A percentile compares a stretch with the other conserved stretches of the same genome.
These are phyloP conservation scores for Rhinoderma darwinii DNA, from an alignment of 2,113 vertebrate genomes.

Conservation along the genomic window DNA sequence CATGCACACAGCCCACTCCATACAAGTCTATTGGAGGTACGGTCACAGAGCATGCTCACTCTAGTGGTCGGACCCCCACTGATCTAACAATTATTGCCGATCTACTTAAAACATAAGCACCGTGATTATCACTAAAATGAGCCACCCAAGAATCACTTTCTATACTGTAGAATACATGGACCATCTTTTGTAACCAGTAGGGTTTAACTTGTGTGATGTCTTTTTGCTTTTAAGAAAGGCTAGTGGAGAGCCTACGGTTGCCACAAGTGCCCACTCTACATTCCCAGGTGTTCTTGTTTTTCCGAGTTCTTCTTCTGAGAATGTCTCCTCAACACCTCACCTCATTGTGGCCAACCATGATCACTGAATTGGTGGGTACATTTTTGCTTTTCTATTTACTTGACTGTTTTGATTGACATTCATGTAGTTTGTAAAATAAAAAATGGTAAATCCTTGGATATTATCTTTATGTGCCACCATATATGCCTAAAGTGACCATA, in stretches of 20 bases:
- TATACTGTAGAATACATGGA: neutral
- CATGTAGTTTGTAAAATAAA: no score
- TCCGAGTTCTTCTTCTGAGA: constrained; percentile 95
- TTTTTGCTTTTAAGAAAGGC: constrained; percentile 84
- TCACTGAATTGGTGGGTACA: constrained; percentile 92
- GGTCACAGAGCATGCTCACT: no score
- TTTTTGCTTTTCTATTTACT: neutral
- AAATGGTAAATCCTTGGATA: no score
- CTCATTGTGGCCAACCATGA: constrained; percentile 98
- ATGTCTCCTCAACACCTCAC: constrained; percentile 98
- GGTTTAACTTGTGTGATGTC: neutral
- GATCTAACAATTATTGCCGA: no score
- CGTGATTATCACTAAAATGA: no score
- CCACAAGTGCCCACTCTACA: constrained; percentile 98
- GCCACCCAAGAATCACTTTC: neutral
- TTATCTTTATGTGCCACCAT: no score
- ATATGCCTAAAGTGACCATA: no score
- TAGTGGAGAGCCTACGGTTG: constrained; percentile 96
- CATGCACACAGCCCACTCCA: no score
- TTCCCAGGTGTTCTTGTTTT: constrained; percentile 99
- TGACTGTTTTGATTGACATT: no score
- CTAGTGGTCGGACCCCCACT: no score
- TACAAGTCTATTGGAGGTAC: no score
- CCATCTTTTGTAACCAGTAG: neutral
- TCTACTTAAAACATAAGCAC: no score